Evolutionary conservation across 2,888 invertebrate genomes (phyloP), one percentile per base, ranked within the genome.

Genomic region (Pecten maximus): DNA sequence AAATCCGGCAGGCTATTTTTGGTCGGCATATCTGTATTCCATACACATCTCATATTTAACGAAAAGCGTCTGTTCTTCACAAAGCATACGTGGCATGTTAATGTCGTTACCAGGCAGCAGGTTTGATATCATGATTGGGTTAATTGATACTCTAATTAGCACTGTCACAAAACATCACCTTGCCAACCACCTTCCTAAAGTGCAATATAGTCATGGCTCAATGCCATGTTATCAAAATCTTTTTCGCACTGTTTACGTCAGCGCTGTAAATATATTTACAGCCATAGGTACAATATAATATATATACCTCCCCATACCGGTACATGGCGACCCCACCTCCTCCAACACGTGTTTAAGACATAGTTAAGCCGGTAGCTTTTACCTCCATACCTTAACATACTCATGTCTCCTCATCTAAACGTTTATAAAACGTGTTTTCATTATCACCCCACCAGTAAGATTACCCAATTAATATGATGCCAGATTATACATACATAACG

Each of bases 101-200:
- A 74, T 74, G 15, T 1, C 28, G 2, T 35, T 74, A 74, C 74
- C 74, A 28, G 74, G 28, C 15, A 74, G 74, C 28, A 35, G 74
- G 74, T 74, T 1, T 35, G 74, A 74, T 74, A 74, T 28, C 74
- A 35, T 28, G 28, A 74, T 4, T 74, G 28, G 15, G 35, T 35
- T 74, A 74, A 74, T 74, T 74, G 74, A 35, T 74, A 74, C 35
- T 74, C 74, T 28, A 74, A 74, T 74, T 74, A 74, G 35, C 35
- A 10, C 74, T 74, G 12, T 74, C 74, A 74, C 35, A 74, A 74
- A 74, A 35, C 10, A 74, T 35, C 74, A 16, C 74, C 74, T 16
- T 74, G 74, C 35, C 28, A 35, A 74, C 74, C 74, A 12, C 74
- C 35, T 16, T 10, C 8, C 10, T 35, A 74, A 74, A 74, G 74